phyloP scores from a whole-genome alignment of 2,888 invertebrate genomes.

The Laspeyria flexula region DNA sequence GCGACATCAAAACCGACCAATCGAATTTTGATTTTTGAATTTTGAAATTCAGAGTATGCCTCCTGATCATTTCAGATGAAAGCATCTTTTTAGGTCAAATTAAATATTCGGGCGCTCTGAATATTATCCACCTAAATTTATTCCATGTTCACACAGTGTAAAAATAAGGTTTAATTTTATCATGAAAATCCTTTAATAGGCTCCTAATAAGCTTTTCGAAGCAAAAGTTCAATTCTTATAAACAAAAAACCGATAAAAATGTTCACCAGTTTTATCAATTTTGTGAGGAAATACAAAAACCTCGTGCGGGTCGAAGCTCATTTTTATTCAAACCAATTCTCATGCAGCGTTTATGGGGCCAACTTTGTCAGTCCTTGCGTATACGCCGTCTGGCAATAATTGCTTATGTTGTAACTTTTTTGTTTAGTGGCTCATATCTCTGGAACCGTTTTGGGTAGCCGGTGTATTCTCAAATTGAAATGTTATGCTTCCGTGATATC shows the following conservation, averaged over 20 bases:
- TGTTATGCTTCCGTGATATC: constrained; percentile 27
- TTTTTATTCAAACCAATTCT: constrained; percentile 61
- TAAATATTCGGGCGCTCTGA: too few relatives aligned
- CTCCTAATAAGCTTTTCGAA: too few relatives aligned
- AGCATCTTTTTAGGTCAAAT: too few relatives aligned
- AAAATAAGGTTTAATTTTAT: too few relatives aligned
- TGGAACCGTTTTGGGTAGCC: constrained; percentile 22
- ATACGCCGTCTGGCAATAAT: constrained; percentile 47
- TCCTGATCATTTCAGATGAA: too few relatives aligned
- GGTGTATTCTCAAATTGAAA: constrained; percentile 37
- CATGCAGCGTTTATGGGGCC: constrained; percentile 56
- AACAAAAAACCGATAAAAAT: constrained; percentile 18
- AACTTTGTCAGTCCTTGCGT: constrained; percentile 47
- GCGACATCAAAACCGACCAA: too few relatives aligned
- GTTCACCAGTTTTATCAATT: constrained; percentile 42
- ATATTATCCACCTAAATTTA: too few relatives aligned
- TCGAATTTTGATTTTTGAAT: too few relatives aligned
- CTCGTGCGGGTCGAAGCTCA: constrained; percentile 35
- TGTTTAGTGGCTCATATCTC: constrained; percentile 38
- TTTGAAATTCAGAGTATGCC: too few relatives aligned
- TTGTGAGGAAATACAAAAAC: constrained; percentile 33
- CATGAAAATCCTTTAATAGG: too few relatives aligned
- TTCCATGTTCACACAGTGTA: too few relatives aligned
- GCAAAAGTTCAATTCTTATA: background rate
- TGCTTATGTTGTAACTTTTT: constrained; percentile 47